Base-by-base conservation (phyloP, 35 echinoderm and acorn worm species). In the Hemicentrotus pulcherrimus region DNA sequence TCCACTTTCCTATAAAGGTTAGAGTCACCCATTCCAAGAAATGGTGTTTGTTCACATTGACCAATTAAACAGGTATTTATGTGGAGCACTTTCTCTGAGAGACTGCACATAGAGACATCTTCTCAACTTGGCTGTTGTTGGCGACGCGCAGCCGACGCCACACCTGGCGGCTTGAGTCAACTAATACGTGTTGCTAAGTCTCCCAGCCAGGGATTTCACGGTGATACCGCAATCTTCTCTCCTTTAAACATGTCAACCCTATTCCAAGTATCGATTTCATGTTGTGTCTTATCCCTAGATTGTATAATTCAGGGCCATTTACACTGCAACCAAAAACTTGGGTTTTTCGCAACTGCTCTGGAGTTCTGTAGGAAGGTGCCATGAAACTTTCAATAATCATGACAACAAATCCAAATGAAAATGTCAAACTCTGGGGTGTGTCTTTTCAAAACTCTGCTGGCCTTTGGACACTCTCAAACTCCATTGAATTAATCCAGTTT, bases 161-260 rank as follows among this genome's bases (percentile, higher is more conserved):
- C 88, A 90, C 88, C 88, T 90, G 88, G 32, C 32, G 12, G 32
- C 88, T 90, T 90, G 88, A 90, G 88, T 90, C 88, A 90, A 90
- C 88, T 24, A 45, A 47, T 33, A 90, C 88, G 88, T 90, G 88
- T 90, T 47, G 88, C 88, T 32, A 11, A 12, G 88, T 90, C 88
- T 90, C 31, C 65, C 65, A 78, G 22, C 7, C 22, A 8, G 65
- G 65, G 65, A 78, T 28, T 78, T n/a, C 28, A 78, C 65, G 4
- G 32, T 90, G 88, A 90, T 90, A 6, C 88, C 0, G 46, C 88
- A 90, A 90, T 90, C 32, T 35, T 30, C 88, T 90, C 65, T 78
- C 7, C 65, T 78, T 78, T 78, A 28, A 78, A 78, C 65, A 78
- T 18, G 28, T 78, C 65, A 28, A 78, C 65, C 65, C 65, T 78